Evolutionary conservation across 2,888 invertebrate genomes (phyloP), one percentile per base, ranked within the genome.

Genomic region (Parelbella ahira): DNA sequence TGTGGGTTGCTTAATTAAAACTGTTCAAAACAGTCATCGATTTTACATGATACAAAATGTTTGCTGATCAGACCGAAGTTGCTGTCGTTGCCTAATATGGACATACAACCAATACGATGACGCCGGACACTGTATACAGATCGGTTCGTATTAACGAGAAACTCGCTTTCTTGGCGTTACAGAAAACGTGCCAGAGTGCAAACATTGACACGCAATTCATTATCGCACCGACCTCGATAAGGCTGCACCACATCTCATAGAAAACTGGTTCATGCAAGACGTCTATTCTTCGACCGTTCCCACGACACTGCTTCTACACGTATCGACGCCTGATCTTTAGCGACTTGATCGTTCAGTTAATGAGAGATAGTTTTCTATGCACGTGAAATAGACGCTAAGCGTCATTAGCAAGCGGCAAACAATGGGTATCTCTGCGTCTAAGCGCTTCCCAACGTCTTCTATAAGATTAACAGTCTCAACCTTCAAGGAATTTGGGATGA

Each of bases 1-100:
- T 66, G 83, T 84, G 76, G 82, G 82, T 63, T 74, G 82, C 71
- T 72, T 78, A 84, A 83, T 83, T 81, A 79, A 69, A 67, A 72
- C 67, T 54, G 70, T 68, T 69, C 58, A 68, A 74, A 73, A 71
- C 63, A 69, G 65, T 66, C 65, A 61, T 68, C 65, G 57, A 63
- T 64, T 66, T 55, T 50, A 47, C 53, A 61, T 56, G 59, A 44
- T 39, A 39, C 32, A 42, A 49, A 50, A 41, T 59, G 59, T 56
- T 58, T 57, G 53, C 49, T 48, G 45, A 53, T 45, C 37, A 11
- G 7, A 2, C 15, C 48, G 33, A 32, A 25, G 19, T 32, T 18
- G 15, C 13, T 21, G 15, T 44, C 33, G 37, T 37, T 28, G 12
- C 56, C 52, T 44, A 49, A 54, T 53, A 45, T 42, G 49, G 53